These are phyloP conservation scores for Agonopterix subpropinquella DNA, from an alignment of 2,888 invertebrate genomes.

Conservation along the genomic window DNA sequence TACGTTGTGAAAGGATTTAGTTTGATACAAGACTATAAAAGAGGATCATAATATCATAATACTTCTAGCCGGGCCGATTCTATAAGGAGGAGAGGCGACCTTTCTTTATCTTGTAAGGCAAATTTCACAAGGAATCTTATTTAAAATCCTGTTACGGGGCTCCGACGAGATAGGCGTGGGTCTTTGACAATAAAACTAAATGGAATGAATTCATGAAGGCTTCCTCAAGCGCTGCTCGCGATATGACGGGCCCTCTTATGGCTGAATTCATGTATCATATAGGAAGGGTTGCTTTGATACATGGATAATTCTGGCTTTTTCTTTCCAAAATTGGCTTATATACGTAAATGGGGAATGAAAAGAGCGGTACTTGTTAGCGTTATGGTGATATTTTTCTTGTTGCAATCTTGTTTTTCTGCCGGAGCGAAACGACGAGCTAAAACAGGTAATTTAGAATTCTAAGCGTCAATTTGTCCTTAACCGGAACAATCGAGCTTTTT, in stretches of 20 bases:
- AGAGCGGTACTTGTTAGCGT: background rate
- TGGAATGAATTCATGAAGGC: conserved; percentile 72
- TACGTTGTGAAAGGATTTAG: conserved; percentile 35
- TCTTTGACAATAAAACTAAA: conserved; percentile 74
- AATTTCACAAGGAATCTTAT: conserved; percentile 72
- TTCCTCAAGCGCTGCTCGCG: conserved; percentile 56
- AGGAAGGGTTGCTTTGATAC: conserved; percentile 52
- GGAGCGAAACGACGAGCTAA: background rate
- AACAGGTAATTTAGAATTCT: conserved; percentile 33
- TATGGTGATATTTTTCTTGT: conserved; percentile 1
- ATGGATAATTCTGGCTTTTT: conserved; percentile 38
- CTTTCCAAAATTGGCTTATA: conserved; percentile 39
- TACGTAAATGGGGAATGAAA: conserved; percentile 26
- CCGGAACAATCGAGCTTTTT: conserved; percentile 35
- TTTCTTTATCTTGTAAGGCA: conserved; percentile 71
- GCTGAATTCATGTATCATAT: conserved; percentile 51
- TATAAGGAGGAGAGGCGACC: conserved; percentile 63
- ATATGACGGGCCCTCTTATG: conserved; percentile 59
- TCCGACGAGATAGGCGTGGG: conserved; percentile 68
- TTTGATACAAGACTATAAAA: conserved; percentile 52
- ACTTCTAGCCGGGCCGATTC: conserved; percentile 54
- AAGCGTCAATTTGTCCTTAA: conserved; percentile 37
- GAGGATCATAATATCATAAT: conserved; percentile 54
- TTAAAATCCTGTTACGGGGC: conserved; percentile 72
- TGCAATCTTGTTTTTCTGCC: conserved; percentile 1